phyloP scores from a whole-genome alignment of 2,888 invertebrate species.

The Netelia virgata region DNA sequence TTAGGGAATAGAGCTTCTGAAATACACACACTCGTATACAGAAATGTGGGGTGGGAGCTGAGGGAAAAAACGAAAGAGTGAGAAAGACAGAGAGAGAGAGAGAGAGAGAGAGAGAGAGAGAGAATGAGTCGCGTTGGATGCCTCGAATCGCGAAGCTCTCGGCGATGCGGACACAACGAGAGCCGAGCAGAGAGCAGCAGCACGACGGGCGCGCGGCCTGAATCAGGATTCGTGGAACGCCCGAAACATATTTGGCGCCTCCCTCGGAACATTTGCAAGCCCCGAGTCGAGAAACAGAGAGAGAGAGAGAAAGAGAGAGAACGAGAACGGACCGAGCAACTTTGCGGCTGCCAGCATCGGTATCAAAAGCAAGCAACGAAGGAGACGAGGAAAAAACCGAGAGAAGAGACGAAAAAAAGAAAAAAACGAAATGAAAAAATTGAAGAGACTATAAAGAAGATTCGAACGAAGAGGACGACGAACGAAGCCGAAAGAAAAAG shows the following conservation, averaged over 20 bases:
- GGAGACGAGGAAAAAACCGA: conserved; percentile 20
- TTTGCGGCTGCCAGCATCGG: conserved; percentile 32
- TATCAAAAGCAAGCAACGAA: conserved; percentile 15
- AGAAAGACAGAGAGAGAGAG: background rate
- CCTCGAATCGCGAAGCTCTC: conserved; percentile 18
- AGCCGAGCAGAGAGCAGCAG: conserved; percentile 64
- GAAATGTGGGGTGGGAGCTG: background rate
- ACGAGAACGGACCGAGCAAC: background rate
- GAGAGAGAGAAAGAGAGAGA: conserved; percentile 25
- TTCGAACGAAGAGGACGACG: conserved; percentile 44
- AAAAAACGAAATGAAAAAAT: conserved; percentile 7
- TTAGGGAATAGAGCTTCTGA: no score
- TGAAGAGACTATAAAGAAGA: conserved; percentile 15
- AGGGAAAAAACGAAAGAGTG: background rate
- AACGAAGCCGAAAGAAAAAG: background rate
- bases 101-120: conserved; percentile 8
- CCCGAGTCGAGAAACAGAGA: conserved; percentile 19
- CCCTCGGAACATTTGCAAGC: conserved; percentile 66
- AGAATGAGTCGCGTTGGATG: background rate
- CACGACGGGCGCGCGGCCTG: conserved; percentile 72
- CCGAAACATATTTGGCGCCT: conserved; percentile 76
- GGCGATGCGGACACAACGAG: background rate
- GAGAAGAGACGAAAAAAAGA: background rate
- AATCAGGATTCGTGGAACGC: conserved; percentile 74
- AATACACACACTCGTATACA: no score